These are phyloP conservation scores for Diadophis punctatus DNA, from an alignment of 2,113 vertebrate species.

Conservation along the genomic window DNA sequence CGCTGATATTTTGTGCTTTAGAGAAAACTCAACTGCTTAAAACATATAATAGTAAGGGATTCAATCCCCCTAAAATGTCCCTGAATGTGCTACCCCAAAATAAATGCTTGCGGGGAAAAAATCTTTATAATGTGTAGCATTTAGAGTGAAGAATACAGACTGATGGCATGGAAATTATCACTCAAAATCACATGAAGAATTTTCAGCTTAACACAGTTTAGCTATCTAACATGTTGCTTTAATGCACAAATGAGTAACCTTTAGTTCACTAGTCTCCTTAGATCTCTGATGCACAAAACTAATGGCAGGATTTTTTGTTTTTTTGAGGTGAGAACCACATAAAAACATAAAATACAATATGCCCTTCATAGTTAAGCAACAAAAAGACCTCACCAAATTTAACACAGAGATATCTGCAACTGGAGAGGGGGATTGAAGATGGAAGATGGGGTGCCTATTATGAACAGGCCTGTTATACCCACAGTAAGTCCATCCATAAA, in stretches of 20 bases:
- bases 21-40: neutral
- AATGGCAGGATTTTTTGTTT: neutral
- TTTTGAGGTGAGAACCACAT: neutral
- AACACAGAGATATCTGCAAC: neutral
- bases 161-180: slow-evolving; percentile 43
- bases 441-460: neutral
- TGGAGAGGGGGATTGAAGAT: neutral
- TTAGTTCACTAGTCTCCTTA: neutral
- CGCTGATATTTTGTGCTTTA: slow-evolving; percentile 47
- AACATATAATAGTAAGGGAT: slow-evolving; percentile 27
- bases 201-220: slow-evolving; percentile 21
- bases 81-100: neutral
- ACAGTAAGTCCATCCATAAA: neutral
- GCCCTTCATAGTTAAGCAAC: neutral
- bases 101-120: slow-evolving; percentile 17
- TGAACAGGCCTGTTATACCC: neutral
- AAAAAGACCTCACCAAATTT: neutral
- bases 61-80: neutral
- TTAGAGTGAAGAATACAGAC: slow-evolving; percentile 21
- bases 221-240: slow-evolving; percentile 45
- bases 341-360: neutral
- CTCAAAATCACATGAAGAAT: slow-evolving; percentile 31
- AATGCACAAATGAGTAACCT: neutral
- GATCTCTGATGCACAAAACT: neutral
- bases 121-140: slow-evolving; percentile 6